These are phyloP conservation scores for Catharus ustulatus DNA, from an alignment of 2,797 vertebrate genomes.

Conservation along the genomic window DNA sequence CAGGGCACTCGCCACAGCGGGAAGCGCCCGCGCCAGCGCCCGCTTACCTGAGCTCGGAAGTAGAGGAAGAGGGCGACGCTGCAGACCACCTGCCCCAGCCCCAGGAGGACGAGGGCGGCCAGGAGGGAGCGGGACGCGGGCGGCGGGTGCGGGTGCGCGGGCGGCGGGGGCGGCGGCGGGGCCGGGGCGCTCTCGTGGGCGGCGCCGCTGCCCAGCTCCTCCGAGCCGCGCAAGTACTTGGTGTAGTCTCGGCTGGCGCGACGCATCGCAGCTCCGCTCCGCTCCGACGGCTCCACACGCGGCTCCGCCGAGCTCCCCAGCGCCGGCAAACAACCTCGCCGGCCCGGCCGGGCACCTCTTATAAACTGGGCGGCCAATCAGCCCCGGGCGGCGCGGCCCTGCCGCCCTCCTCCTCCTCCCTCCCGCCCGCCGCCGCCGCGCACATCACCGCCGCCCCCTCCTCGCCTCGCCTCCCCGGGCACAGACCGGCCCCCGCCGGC, in stretches of 20 bases:
- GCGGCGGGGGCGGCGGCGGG: background rate
- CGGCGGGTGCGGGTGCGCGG: constrained; percentile 13
- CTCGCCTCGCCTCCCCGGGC: background rate
- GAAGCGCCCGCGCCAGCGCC: background rate
- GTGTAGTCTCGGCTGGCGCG: constrained; percentile 78
- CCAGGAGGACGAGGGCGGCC: constrained; percentile 88
- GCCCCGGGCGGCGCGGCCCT: constrained; percentile 24
- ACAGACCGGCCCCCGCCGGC: background rate
- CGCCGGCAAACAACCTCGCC: background rate
- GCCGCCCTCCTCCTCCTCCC: background rate
- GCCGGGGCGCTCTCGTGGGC: constrained; percentile 48
- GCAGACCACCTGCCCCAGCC: constrained; percentile 93
- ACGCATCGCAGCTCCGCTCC: constrained; percentile 65
- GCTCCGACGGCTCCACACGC: background rate
- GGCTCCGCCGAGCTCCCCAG: background rate
- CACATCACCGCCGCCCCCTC: constrained; percentile 8
- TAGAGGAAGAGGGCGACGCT: constrained; percentile 92
- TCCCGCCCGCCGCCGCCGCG: background rate
- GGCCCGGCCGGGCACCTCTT: constrained; percentile 27
- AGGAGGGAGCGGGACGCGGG: constrained; percentile 76
- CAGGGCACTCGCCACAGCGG: background rate
- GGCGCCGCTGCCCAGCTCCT: constrained; percentile 70
- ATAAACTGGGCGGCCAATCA: constrained; percentile 74
- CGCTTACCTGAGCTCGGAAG: constrained; percentile 89
- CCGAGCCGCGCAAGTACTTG: constrained; percentile 78